phyloP scores from a whole-genome alignment of 2,113 vertebrate species.

The Vulpes lagopus region DNA sequence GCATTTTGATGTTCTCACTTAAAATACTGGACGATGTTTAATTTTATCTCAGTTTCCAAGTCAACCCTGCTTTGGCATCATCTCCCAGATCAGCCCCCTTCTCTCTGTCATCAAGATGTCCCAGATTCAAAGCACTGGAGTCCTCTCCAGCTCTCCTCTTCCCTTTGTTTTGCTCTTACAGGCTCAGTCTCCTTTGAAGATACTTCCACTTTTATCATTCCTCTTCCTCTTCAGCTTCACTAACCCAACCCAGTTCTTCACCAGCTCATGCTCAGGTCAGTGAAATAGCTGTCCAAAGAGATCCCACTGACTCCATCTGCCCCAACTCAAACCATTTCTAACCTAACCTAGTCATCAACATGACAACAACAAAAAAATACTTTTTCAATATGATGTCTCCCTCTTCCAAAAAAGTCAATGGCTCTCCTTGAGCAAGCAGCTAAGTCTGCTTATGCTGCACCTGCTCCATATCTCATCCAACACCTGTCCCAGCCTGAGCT shows the following conservation, averaged over 20 bases:
- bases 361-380: not conserved
- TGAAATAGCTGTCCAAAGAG: not conserved
- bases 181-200: not conserved
- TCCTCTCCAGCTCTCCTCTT: not conserved
- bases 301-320: not conserved
- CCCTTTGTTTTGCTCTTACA: not conserved
- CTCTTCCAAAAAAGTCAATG: not conserved
- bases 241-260: not conserved
- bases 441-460: too few species aligned
- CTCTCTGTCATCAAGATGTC: not conserved
- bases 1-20: not conserved
- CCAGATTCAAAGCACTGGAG: not conserved
- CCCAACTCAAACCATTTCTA: not conserved
- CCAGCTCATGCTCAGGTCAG: not conserved
- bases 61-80: not conserved
- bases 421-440: not conserved
- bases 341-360: not conserved
- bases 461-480: rapidly evolving
- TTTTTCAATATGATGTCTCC: not conserved
- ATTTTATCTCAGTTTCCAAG: not conserved
- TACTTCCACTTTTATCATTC: not conserved
- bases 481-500: not conserved
- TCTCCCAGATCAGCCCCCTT: not conserved
- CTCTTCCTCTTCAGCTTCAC: not conserved
- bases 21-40: not conserved